Evolutionary conservation across 2,797 vertebrate species (phyloP), one percentile per base, ranked within the genome.

Genomic region (Melanotaenia boesemani): DNA sequence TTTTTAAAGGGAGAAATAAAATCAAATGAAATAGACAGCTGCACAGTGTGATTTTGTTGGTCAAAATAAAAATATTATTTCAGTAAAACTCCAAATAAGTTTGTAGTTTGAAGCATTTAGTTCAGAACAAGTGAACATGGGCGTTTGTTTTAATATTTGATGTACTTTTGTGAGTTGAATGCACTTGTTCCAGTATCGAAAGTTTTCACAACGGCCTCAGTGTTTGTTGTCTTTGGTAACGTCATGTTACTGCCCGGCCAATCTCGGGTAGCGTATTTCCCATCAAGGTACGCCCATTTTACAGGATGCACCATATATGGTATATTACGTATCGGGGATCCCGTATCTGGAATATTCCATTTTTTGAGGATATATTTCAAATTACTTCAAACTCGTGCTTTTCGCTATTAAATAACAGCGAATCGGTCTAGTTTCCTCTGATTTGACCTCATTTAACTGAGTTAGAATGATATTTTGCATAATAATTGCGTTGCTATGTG

Each of bases 291-390:
- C 92, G 89, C 89, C 96, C 94, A 80, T 89, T 89, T 91, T 80
- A 96, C 96, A 98, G 97, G 97, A 98, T 98, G 94, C 95, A 94
- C 97, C 98, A 96, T 97, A 97, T 98, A 92, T 96, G 97, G 97
- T 93, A 93, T 96, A 95, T 95, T 92, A 97, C 98, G 98, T 97
- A 88, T 91, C 88, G 96, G 97, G 97, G 96, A 97, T 95, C 95
- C 97, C 97, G 92, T 76, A 79, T 78, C 81, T 87, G 93, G 93
- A 95, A 93, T 73, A 70, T 93, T 90, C 89, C 88, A 91, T 86
- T 88, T 81, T 54, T 72, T 12, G 22, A 67, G 20, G 36, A 48
- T 82, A 32, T 74, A 16, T 57, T 36, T 57, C 13, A 71, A 50
- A n/a, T 52, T 4, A 13, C 15, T 24, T 32, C 0, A 44, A 75